Percentiles rank a stretch among this genome's conserved stretches.
phyloP scores from a whole-genome alignment of 2,888 invertebrate species.

The Busseola fusca region DNA sequence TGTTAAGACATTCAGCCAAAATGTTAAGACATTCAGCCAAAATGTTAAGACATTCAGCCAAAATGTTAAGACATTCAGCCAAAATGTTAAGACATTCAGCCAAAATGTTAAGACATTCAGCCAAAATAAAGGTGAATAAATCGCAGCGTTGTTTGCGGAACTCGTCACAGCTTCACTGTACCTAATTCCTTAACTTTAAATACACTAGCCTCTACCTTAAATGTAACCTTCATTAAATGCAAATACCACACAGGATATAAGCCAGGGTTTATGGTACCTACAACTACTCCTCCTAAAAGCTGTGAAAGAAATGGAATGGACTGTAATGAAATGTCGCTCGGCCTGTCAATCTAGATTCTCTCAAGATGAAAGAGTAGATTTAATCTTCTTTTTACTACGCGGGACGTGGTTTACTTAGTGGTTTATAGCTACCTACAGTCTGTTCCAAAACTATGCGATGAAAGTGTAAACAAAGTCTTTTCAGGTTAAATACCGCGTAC shows the following conservation, averaged over 20 bases:
- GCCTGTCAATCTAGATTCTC: background rate
- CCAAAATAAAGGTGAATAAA: too few relatives aligned
- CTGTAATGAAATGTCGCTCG: constrained; percentile 26
- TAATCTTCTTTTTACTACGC: background rate
- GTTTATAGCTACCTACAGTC: background rate
- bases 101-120: too few relatives aligned
- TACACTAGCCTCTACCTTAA: background rate
- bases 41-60: too few relatives aligned
- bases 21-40: too few relatives aligned
- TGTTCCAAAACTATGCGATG: background rate
- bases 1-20: too few relatives aligned
- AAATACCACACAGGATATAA: constrained; percentile 4
- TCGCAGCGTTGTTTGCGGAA: too few relatives aligned
- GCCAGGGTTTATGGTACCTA: background rate
- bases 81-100: too few relatives aligned
- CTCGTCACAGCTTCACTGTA: too few relatives aligned
- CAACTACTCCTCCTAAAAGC: constrained; percentile 2
- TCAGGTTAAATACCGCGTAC: background rate
- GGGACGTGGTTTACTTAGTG: background rate
- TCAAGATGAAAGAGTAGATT: background rate
- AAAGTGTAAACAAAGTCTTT: background rate
- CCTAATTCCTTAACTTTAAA: too few relatives aligned
- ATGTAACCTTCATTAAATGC: background rate
- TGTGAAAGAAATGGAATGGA: constrained; percentile 29
- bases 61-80: too few relatives aligned